Percentiles rank a stretch among this genome's conserved stretches.
phyloP scores from a whole-genome alignment of 1,140 invertebrate species.

The Aphidius ervi region DNA sequence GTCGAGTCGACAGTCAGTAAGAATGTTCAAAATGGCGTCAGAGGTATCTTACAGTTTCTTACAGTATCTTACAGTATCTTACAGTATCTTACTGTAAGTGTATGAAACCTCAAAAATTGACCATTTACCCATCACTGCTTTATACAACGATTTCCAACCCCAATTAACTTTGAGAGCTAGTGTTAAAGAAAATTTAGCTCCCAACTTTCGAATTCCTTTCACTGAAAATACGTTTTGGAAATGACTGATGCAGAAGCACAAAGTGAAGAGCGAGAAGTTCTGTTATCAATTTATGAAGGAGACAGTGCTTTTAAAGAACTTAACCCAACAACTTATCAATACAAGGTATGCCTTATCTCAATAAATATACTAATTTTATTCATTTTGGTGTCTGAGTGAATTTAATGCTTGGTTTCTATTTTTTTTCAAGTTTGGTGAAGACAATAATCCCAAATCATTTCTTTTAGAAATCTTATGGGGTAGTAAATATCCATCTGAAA shows the following conservation, averaged over 20 bases:
- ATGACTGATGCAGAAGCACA: conserved; percentile 67
- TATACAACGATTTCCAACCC: too few relatives aligned
- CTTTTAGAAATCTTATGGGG: conserved; percentile 84
- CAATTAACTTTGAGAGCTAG: too few relatives aligned
- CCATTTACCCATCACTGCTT: too few relatives aligned
- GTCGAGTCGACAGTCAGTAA: too few relatives aligned
- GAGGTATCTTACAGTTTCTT: too few relatives aligned
- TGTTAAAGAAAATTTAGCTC: too few relatives aligned
- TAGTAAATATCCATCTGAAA: conserved; percentile 76
- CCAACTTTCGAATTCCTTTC: too few relatives aligned
- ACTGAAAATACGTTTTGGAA: conserved; percentile 20
- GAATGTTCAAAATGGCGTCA: too few relatives aligned
- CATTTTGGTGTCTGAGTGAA: not conserved
- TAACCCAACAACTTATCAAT: conserved; percentile 75
- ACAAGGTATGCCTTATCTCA: conserved; percentile 66
- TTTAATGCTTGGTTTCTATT: conserved; percentile 13
- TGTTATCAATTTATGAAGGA: conserved; percentile 91
- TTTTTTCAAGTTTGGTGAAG: conserved; percentile 74
- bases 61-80: too few relatives aligned
- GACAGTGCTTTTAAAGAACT: conserved; percentile 83
- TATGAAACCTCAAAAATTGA: too few relatives aligned
- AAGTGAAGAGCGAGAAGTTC: conserved; percentile 85
- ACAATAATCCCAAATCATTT: conserved; percentile 76
- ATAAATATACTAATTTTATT: not conserved
- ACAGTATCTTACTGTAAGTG: too few relatives aligned